These are phyloP conservation scores for Cybosia mesomella DNA, from an alignment of 2,888 invertebrate species.

Conservation along the genomic window DNA sequence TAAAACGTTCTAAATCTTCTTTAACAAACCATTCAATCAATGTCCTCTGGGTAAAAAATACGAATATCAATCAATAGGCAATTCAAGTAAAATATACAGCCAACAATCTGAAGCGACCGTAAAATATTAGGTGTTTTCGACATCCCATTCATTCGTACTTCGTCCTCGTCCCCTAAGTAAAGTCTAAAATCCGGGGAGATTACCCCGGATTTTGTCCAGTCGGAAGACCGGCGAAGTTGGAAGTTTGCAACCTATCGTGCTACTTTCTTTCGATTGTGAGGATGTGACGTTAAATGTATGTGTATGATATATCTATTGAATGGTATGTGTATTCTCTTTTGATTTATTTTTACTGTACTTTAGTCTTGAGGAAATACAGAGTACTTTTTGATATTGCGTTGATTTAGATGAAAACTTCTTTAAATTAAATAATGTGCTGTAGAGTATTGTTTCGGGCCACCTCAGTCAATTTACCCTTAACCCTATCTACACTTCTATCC, in stretches of 20 bases:
- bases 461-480: neutral
- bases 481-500: no score
- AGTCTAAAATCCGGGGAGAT: slow-evolving; percentile 52
- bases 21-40: slow-evolving; percentile 25
- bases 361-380: slow-evolving; percentile 25
- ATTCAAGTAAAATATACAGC: slow-evolving; percentile 39
- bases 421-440: neutral
- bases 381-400: slow-evolving; percentile 16
- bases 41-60: slow-evolving; percentile 25
- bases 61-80: slow-evolving; percentile 27
- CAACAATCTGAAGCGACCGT: slow-evolving; percentile 26
- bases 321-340: slow-evolving; percentile 35
- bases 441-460: neutral
- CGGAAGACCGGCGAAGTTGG: slow-evolving; percentile 54
- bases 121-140: slow-evolving; percentile 37
- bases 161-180: slow-evolving; percentile 48
- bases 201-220: slow-evolving; percentile 59
- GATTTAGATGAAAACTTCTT: neutral
- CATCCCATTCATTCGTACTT: slow-evolving; percentile 28
- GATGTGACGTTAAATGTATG: slow-evolving; percentile 53
- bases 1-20: slow-evolving; percentile 21
- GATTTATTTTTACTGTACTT: slow-evolving; percentile 46
- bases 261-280: slow-evolving; percentile 52
- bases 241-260: slow-evolving; percentile 57
- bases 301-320: slow-evolving; percentile 49